phyloP scores from a whole-genome alignment of 1,140 invertebrate genomes.

The Cherax quadricarinatus region DNA sequence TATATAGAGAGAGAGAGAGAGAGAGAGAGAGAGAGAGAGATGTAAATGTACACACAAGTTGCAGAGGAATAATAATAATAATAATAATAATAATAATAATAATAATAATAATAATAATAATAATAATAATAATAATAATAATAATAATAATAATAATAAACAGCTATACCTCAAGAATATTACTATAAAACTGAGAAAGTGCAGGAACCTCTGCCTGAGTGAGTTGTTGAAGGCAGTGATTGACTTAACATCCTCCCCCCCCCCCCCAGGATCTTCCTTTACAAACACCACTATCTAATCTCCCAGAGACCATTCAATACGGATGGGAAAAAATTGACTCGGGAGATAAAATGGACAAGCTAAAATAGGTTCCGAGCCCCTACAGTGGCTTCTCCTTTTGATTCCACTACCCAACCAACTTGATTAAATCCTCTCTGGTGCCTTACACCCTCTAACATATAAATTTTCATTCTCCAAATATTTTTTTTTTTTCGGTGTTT shows the following conservation, averaged over 20 bases:
- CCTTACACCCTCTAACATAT: neutral
- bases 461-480: neutral
- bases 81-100: neutral
- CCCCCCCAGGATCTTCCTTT: neutral
- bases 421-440: constrained; percentile 60
- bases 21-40: neutral
- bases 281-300: constrained; percentile 41
- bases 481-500: neutral
- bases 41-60: neutral
- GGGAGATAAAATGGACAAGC: constrained; percentile 54
- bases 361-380: constrained; percentile 21
- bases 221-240: neutral
- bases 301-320: constrained; percentile 52
- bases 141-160: neutral
- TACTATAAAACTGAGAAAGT: neutral
- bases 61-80: neutral
- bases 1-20: neutral
- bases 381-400: constrained; percentile 40
- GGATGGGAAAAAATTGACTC: constrained; percentile 27
- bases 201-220: neutral
- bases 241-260: neutral
- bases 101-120: neutral
- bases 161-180: neutral
- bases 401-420: constrained; percentile 64
- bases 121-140: neutral